Evolutionary conservation across 2,888 invertebrate species (phyloP), one percentile per base, ranked within the genome.

Genomic region (Scaptodrosophila latifasciaeformis): DNA sequence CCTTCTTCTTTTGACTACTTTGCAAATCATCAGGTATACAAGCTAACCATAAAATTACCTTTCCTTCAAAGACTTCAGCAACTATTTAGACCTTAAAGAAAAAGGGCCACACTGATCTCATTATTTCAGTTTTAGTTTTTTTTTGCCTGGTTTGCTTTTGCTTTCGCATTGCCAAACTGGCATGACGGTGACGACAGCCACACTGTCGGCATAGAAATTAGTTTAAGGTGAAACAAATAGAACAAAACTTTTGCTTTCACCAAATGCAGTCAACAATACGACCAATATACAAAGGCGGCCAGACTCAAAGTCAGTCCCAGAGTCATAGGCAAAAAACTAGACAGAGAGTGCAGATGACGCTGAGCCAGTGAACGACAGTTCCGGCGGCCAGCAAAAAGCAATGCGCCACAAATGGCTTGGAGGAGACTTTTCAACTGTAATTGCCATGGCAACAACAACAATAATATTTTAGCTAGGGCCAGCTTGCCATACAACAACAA

Each of bases 221-320:
- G 52, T 50, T 54, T 57, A 63, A 66, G 66, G 76, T 72, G 72
- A 75, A 78, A 75, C 57, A 74, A 74, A 75, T 74, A 74, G 79
- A 74, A 74, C 72, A 74, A 62, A 78, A 74, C 72, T 74, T 74
- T 74, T 74, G 79, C 79, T 78, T 74, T 74, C 72, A 76, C 72
- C 79, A 65, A 6, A 59, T 56, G 67, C 53, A 39, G 48, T 59
- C 53, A 61, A 63, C 63, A n/a, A n/a, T n/a, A n/a, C n/a, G n/a
- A n/a, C n/a, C n/a, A n/a, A n/a, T n/a, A n/a, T n/a, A n/a, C n/a
- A n/a, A 67, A 65, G 65, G 67, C 67, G 49, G 49, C 48, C 48
- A 35, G 48, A 30, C 46, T 35, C n/a, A 31, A 3, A 13, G 31
- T 12, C 12, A 10, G n/a, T 13, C 4, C 15, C 10, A 6, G 31